Evolutionary conservation across 2,888 invertebrate species (phyloP).

Genomic region (Lasioglossum pauxillum): DNA sequence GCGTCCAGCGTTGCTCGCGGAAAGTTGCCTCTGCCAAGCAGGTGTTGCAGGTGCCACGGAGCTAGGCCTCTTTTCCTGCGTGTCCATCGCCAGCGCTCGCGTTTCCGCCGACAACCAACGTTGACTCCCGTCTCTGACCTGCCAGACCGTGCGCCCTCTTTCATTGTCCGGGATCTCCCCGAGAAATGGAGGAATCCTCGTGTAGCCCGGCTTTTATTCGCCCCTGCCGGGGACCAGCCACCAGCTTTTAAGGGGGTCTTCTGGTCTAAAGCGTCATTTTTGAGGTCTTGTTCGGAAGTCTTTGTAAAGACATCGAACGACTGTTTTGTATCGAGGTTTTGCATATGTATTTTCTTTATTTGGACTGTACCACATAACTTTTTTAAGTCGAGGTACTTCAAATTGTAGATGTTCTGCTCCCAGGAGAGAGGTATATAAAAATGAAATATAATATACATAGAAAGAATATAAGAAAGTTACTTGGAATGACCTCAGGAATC

Average conservation of each 20-base stretch:
- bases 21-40: slow-evolving; percentile 71
- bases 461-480: too few relatives aligned
- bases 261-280: background rate
- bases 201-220: slow-evolving; percentile 29
- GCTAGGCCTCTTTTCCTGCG: slow-evolving; percentile 42
- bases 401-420: too few relatives aligned
- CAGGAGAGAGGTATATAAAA: too few relatives aligned
- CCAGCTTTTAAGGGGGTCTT: slow-evolving; percentile 31
- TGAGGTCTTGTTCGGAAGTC: background rate
- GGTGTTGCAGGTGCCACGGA: slow-evolving; percentile 72
- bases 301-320: background rate
- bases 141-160: background rate
- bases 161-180: slow-evolving; percentile 5
- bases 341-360: background rate
- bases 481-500: too few relatives aligned
- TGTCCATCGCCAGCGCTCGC: slow-evolving; percentile 30
- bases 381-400: too few relatives aligned
- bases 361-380: too few relatives aligned
- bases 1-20: slow-evolving; percentile 48
- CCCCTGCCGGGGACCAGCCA: background rate
- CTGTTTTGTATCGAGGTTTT: background rate
- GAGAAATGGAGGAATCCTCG: slow-evolving; percentile 29
- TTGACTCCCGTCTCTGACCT: slow-evolving; percentile 23
- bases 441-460: too few relatives aligned
- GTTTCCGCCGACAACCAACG: slow-evolving; percentile 35